Percentiles rank a stretch among this genome's conserved stretches.
phyloP scores from a whole-genome alignment of 2,797 vertebrate genomes.

The Scarus forsteni region DNA sequence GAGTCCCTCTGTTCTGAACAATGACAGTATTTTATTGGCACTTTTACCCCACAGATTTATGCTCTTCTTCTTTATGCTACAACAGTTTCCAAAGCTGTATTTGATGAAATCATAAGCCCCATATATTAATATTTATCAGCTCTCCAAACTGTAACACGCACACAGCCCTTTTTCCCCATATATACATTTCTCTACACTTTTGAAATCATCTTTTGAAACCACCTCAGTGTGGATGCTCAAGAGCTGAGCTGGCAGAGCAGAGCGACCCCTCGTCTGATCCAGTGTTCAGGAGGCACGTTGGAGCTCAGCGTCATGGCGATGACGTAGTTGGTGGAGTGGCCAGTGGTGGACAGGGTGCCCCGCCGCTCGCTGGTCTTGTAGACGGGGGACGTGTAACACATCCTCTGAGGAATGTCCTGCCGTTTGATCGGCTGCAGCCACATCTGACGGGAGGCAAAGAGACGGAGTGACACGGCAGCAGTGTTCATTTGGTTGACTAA shows the following conservation, averaged over 20 bases:
- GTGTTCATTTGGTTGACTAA: not conserved
- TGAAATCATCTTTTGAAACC: not conserved
- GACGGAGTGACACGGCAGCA: not conserved
- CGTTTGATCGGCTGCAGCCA: conserved; percentile 89
- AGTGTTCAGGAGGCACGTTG: conserved; percentile 83
- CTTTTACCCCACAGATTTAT: not conserved
- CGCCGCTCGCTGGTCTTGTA: conserved; percentile 93
- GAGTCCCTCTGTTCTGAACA: not conserved
- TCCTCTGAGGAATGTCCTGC: conserved; percentile 82
- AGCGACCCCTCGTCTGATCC: conserved; percentile 89
- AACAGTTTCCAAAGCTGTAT: no score
- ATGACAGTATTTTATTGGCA: not conserved
- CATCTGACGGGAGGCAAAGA: conserved; percentile 79
- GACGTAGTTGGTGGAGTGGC: conserved; percentile 92
- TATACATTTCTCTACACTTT: not conserved
- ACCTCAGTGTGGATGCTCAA: not conserved
- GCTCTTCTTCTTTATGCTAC: no score
- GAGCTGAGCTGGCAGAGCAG: conserved; percentile 90
- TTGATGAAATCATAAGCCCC: not conserved
- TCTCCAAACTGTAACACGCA: not conserved
- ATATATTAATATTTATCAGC: not conserved
- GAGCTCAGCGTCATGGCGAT: conserved; percentile 88
- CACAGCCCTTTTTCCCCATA: no score
- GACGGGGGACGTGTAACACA: conserved; percentile 86
- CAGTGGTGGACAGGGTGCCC: conserved; percentile 89